Conservation (phyloP, 2,113 vertebrate species). For the Chloroceryle aenea region DNA sequence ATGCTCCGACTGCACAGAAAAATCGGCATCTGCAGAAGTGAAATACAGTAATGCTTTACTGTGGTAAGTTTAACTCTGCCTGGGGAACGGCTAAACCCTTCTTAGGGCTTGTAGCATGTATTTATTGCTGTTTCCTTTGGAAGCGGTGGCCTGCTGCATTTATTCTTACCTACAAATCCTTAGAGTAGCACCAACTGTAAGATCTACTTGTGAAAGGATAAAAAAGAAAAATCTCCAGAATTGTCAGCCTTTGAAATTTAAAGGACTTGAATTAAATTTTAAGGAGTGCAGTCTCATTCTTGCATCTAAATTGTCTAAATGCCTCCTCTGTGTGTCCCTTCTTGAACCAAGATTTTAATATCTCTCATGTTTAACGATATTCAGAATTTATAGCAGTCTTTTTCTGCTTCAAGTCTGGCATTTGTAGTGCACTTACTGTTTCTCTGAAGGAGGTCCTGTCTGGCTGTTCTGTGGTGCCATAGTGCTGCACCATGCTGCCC, state of each 20-base stretch:
- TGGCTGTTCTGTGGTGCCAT: accelerated
- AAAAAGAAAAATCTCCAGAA: not conserved
- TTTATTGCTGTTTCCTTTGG: not conserved
- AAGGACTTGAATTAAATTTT: not conserved
- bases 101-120: not conserved
- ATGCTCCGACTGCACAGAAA: not conserved
- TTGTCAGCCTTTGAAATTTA: not conserved
- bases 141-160: not conserved
- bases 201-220: accelerated
- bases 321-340: not conserved
- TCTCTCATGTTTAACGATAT: not conserved
- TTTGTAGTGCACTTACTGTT: not conserved
- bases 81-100: not conserved
- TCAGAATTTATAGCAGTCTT: not conserved
- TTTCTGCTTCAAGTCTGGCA: not conserved
- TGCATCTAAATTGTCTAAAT: not conserved
- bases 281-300: not conserved
- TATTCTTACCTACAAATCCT: not conserved
- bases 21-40: not conserved
- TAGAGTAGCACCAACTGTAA: not conserved
- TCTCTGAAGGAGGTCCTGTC: not conserved
- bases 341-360: not conserved
- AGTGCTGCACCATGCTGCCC: not conserved
- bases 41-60: not conserved
- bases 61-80: not conserved